Evolutionary conservation across 2,113 vertebrate genomes (phyloP), one percentile per base, ranked within the genome.

Genomic region (Pseudorasbora parva): DNA sequence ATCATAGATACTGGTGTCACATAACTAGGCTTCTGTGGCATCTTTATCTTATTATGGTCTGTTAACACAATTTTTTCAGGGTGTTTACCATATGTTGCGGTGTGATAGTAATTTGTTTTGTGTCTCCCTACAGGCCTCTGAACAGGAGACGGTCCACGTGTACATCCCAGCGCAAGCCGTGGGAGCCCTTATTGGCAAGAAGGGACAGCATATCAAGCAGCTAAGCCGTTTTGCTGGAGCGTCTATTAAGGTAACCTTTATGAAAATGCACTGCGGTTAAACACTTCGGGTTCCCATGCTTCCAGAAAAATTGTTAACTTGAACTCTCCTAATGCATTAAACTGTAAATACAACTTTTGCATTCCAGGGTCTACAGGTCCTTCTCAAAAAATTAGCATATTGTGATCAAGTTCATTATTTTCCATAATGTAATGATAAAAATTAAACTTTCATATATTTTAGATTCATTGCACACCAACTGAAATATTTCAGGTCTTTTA

Each of bases 171-270:
- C 97, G 0, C 97, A 99, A 93, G 97, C 97, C 0, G 97, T 98
- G 10, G 97, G 97, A 0, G 97, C 97, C 83, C 97, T 99, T 91
- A 99, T 99, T 0, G 97, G 97, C 43, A 99, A 97, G 95, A 98
- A 99, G 86, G 97, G 97, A 0, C 97, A 98, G 85, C 97, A 99
- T 89, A 99, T 99, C 92, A 99, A 98, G 27, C 97, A 99, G 92
- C 95, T 99, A 73, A 98, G 97, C 30, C 96, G 97, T 41, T 99
- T 97, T 0, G 97, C 97, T 81, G 98, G 97, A 0, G 97, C 97
- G 83, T 98, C 97, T 73, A 99, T 99, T 91, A 99, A 99, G 97
- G 97, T 75, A 54, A 30, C 25, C 5, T 27, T 23, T 97, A 78
- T 76, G 89, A n/a, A 47, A 11, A 21, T 51, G 41, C 56, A 10